Conservation (phyloP, 2,888 invertebrate genomes). For the Desoria tigrina region DNA sequence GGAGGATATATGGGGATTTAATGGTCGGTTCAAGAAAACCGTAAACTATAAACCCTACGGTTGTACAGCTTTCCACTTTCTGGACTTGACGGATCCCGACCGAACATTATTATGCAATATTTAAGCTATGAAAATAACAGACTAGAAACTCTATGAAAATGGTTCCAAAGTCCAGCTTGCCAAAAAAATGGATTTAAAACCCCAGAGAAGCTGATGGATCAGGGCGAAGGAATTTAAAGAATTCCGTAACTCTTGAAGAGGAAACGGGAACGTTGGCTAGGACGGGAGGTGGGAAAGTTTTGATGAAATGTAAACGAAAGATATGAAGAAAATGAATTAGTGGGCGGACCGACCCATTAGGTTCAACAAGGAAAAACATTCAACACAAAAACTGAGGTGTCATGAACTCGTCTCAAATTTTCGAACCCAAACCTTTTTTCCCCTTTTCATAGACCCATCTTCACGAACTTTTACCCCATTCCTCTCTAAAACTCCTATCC, state of each 20-base stretch:
- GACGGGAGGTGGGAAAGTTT: constrained; percentile 7
- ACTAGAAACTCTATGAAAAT: too few species aligned
- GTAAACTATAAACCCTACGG: too few species aligned
- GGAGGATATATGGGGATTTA: too few species aligned
- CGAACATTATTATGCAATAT: too few species aligned
- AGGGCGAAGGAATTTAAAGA: constrained; percentile 1
- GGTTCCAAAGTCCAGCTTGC: constrained; percentile 8
- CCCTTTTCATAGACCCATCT: too few species aligned
- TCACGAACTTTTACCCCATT: too few species aligned
- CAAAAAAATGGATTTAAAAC: constrained; percentile 2
- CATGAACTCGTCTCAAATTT: neutral
- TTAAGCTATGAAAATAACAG: too few species aligned
- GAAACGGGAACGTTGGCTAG: neutral
- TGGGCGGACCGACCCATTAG: constrained; percentile 19
- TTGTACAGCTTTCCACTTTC: too few species aligned
- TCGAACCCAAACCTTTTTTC: too few species aligned
- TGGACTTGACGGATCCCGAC: too few species aligned
- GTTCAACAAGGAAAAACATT: constrained; percentile 16
- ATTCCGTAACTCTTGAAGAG: neutral
- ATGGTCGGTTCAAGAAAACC: too few species aligned
- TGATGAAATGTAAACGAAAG: constrained; percentile 16
- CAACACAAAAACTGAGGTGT: constrained; percentile 9
- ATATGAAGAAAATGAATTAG: constrained; percentile 20
- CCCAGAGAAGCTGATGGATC: neutral
- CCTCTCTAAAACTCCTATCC: too few species aligned